Base-by-base conservation (phyloP, 2,797 vertebrate species). In the Xerus rutilus region DNA sequence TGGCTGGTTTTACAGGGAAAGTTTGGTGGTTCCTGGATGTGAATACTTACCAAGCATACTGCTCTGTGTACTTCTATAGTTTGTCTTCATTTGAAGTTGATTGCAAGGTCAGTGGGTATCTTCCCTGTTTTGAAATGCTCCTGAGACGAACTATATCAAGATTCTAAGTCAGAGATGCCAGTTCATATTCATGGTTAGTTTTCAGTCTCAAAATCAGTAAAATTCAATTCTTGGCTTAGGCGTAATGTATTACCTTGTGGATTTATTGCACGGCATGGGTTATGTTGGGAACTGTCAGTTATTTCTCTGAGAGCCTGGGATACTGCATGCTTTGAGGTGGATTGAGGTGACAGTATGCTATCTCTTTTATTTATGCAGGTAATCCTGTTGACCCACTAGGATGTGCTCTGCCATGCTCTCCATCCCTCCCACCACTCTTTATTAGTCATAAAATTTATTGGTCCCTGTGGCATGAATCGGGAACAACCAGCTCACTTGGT, bases 391-490 rank as follows among this genome's bases (percentile, higher is more conserved):
- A 69, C 74, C 52, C 20, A 45, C 43, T 6, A 43, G 39, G 54
- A n/a, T 45, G 8, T 92, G 64, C 65, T 83, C 64, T 54, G 23
- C 72, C n/a, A 43, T 73, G 92, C 81, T 47, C 77, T 64, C 14
- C 52, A 59, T 54, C 35, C 92, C 15, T 73, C 17, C 20, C 30
- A 89, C 45, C 52, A 43, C 9, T 88, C 30, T 82, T 85, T 81
- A 35, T 76, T 92, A 89, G 54, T 54, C 11, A 17, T 69, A 94
- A 93, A 57, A 90, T 92, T 83, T 83, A 96, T 81, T 91, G 90
- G 28, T 32, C 11, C 18, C 57, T 4, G 70, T 65, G 91, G 70
- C 72, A 21, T 32, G 21, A 54, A 87, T 90, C 64, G 47, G 43
- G 79, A 91, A 79, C 62, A 85, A 70, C 90, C 70, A 77, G 32